A percentile compares a stretch with the other conserved stretches of the same genome.
phyloP scores from a whole-genome alignment of 53 echinoderm and acorn worm species.

The Luidia sarsii region DNA sequence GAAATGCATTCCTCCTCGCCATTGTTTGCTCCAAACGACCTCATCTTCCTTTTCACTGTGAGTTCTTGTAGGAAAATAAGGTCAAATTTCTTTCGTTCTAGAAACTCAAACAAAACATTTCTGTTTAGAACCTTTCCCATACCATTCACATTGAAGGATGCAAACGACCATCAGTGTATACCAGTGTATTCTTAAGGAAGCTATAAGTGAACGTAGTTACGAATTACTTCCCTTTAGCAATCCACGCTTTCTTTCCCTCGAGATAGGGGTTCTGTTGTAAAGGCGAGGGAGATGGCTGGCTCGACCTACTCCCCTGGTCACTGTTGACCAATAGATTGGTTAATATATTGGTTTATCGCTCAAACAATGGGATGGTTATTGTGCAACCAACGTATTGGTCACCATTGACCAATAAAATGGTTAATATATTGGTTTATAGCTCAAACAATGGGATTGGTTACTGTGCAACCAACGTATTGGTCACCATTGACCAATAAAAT shows the following conservation, averaged over 20 bases:
- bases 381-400: too few relatives aligned
- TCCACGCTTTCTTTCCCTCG: not conserved
- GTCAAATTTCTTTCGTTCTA: not conserved
- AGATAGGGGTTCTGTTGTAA: not conserved
- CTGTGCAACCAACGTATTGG: too few relatives aligned
- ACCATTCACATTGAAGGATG: constrained; percentile 1
- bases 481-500: too few relatives aligned
- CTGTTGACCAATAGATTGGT: too few relatives aligned
- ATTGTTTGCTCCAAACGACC: not conserved
- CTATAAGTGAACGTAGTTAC: not conserved
- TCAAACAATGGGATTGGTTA: too few relatives aligned
- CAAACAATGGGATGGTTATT: too few relatives aligned
- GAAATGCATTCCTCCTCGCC: not conserved
- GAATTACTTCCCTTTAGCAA: not conserved
- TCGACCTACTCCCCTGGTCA: not conserved
- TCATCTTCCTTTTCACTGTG: not conserved
- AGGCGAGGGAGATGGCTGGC: not conserved
- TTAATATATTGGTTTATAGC: too few relatives aligned
- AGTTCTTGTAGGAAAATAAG: not conserved
- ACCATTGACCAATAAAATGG: too few relatives aligned
- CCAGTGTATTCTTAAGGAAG: not conserved
- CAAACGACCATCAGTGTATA: not conserved
- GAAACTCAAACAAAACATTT: not conserved
- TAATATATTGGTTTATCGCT: too few relatives aligned
- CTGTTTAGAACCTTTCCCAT: too few relatives aligned